Conservation (phyloP, 2,797 vertebrate genomes). For the Silurus lanzhouensis region DNA sequence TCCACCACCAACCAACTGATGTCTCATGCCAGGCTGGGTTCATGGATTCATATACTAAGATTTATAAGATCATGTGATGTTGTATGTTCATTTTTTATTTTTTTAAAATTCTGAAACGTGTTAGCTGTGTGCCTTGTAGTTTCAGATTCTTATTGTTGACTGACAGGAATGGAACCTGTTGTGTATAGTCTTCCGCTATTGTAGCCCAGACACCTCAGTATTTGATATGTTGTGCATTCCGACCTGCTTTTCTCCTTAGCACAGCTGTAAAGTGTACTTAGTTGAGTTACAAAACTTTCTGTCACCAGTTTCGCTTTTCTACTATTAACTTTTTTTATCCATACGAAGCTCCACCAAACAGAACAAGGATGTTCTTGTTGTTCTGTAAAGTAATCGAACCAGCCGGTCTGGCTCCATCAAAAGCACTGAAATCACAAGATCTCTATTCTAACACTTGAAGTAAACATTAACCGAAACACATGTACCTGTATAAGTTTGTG, state of each 20-base stretch:
- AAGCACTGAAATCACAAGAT: not conserved
- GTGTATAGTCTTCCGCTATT: not conserved
- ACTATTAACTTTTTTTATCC: not conserved
- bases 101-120: not conserved
- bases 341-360: too few species aligned
- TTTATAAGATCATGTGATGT: not conserved
- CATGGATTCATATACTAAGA: not conserved
- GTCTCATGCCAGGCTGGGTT: not conserved
- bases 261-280: not conserved
- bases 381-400: not conserved
- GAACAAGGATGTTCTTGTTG: not conserved
- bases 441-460: not conserved
- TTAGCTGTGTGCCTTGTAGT: not conserved
- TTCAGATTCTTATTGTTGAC: not conserved
- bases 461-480: too few species aligned
- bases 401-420: not conserved
- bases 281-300: not conserved
- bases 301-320: not conserved
- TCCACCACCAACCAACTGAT: not conserved
- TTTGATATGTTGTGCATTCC: not conserved
- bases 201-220: not conserved
- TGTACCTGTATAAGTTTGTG: not conserved
- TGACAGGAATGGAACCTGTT: not conserved
- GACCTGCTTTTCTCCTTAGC: not conserved
- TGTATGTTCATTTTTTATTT: not conserved